Evolutionary conservation across 2,888 invertebrate genomes (phyloP).

Genomic region (Nephrotoma flavescens): DNA sequence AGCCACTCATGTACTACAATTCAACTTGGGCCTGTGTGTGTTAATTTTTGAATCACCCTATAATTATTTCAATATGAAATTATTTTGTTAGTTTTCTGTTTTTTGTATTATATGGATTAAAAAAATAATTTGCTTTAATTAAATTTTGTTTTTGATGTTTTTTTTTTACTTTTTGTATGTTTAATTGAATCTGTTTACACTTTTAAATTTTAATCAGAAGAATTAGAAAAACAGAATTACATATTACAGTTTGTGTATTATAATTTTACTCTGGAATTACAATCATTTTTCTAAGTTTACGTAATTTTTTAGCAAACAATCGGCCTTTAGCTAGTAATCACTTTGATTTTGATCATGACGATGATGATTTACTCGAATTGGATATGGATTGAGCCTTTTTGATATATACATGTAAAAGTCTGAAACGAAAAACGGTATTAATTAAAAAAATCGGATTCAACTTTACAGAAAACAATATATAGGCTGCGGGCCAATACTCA

Average conservation of each 20-base stretch:
- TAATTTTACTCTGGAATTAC: slow-evolving; percentile 17
- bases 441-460: too few relatives aligned
- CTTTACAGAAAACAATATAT: background rate
- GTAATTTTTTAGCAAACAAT: slow-evolving; percentile 19
- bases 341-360: slow-evolving; percentile 20
- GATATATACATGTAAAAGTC: slow-evolving; percentile 20
- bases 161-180: too few relatives aligned
- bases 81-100: background rate
- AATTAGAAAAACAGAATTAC: background rate
- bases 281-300: slow-evolving; percentile 16
- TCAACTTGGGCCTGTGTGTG: background rate
- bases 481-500: too few relatives aligned
- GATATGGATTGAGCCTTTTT: slow-evolving; percentile 16
- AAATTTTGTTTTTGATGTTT: background rate
- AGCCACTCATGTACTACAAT: background rate
- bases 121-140: background rate
- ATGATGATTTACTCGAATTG: slow-evolving; percentile 12
- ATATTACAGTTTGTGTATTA: background rate
- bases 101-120: background rate
- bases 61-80: background rate
- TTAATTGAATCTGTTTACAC: background rate
- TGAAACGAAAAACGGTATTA: slow-evolving; percentile 8
- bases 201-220: background rate
- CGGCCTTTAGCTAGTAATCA: slow-evolving; percentile 20
- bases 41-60: background rate